These are phyloP conservation scores for Sitophilus oryzae DNA, from an alignment of 1,140 invertebrate species.

Conservation along the genomic window DNA sequence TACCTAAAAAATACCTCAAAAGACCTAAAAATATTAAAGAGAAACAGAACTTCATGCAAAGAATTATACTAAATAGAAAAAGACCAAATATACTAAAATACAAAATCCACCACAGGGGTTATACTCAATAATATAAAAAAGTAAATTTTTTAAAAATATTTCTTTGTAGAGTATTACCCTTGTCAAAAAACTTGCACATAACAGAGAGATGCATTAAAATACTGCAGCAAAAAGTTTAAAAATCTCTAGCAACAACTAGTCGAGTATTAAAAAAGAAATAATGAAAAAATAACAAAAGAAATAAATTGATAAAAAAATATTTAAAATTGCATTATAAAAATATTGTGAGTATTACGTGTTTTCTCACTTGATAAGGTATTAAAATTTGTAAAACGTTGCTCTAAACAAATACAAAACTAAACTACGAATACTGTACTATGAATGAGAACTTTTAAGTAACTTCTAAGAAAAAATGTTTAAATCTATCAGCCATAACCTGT, in stretches of 20 bases:
- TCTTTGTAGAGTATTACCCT: not conserved
- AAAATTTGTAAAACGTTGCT: too few species aligned
- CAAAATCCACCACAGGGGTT: not conserved
- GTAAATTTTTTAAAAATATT: not conserved
- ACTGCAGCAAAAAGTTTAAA: not conserved
- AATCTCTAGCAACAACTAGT: slow-evolving; percentile 3
- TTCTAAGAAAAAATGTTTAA: slow-evolving; percentile 24
- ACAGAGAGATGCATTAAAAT: slow-evolving; percentile 18
- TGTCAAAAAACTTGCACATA: slow-evolving; percentile 16
- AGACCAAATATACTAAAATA: not conserved
- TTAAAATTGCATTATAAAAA: not conserved
- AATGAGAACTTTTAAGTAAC: slow-evolving; percentile 39
- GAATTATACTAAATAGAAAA: not conserved
- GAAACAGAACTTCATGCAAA: not conserved
- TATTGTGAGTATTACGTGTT: too few species aligned
- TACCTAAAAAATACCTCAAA: not conserved
- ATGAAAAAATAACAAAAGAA: not conserved
- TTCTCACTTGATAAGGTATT: too few species aligned
- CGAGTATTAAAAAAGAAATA: not conserved
- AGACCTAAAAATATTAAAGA: not conserved
- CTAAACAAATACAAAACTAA: too few species aligned
- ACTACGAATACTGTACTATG: slow-evolving; percentile 44
- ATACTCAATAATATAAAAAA: not conserved
- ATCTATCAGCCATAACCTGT: slow-evolving; percentile 3
- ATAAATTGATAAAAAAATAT: not conserved